These are phyloP conservation scores for Trichogramma pretiosum DNA, from an alignment of 1,140 invertebrate species.

Conservation along the genomic window DNA sequence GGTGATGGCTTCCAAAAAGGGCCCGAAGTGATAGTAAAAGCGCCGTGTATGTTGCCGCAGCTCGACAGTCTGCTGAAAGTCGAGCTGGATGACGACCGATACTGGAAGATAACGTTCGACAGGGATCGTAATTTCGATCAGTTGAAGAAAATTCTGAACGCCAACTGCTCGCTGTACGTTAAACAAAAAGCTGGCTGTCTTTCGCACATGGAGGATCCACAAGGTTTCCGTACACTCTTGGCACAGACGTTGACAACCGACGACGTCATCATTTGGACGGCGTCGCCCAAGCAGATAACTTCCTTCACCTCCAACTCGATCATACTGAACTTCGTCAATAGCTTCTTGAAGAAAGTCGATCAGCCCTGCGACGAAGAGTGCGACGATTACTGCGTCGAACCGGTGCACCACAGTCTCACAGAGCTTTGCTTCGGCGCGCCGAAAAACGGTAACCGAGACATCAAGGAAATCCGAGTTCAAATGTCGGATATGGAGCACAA, in stretches of 20 bases:
- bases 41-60: conserved; percentile 81
- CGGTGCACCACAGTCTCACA: no score
- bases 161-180: conserved; percentile 66
- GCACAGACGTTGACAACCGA: conserved; percentile 76
- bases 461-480: conserved; percentile 22
- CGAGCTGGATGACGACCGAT: conserved; percentile 70
- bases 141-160: conserved; percentile 62
- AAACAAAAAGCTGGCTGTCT: conserved; percentile 85
- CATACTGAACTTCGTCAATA: conserved; percentile 54
- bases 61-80: conserved; percentile 67
- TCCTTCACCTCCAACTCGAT: conserved; percentile 60
- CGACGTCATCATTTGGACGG: conserved; percentile 61
- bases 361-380: conserved; percentile 22
- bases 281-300: conserved; percentile 51
- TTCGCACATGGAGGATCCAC: conserved; percentile 79
- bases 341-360: conserved; percentile 40
- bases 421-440: no score
- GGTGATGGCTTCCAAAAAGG: conserved; percentile 48
- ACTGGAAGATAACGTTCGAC: conserved; percentile 80
- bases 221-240: conserved; percentile 74
- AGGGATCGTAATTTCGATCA: conserved; percentile 74
- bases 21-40: conserved; percentile 53
- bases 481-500: conserved; percentile 49
- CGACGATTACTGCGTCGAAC: no score
- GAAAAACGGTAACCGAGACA: conserved; percentile 11